A percentile compares a stretch with the other conserved stretches of the same genome.
Conservation (phyloP, 1,140 invertebrate genomes). For the Berghia stephanieae region DNA sequence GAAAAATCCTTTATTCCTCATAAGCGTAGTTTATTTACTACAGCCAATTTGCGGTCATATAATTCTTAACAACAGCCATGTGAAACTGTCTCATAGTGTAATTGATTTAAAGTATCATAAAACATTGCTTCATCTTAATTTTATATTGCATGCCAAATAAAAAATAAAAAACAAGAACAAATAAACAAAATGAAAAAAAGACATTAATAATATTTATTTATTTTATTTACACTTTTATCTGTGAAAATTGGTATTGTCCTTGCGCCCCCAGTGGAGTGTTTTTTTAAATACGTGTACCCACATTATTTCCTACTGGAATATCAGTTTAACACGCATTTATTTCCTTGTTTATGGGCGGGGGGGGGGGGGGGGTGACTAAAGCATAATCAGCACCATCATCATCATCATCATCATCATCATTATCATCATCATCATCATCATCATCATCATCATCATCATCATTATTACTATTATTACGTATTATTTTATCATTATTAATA, state of each 20-base stretch:
- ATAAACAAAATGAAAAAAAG: not conserved
- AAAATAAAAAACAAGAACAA: not conserved
- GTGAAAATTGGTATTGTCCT: not conserved
- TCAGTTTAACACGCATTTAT: no score
- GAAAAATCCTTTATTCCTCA: not conserved
- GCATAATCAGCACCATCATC: not conserved
- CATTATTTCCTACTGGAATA: not conserved
- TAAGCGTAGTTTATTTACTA: not conserved
- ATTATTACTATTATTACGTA: no score
- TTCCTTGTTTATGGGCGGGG: no score
- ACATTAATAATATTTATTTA: not conserved
- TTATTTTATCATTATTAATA: no score
- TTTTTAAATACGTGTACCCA: not conserved
- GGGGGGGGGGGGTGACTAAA: no score
- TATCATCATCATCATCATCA: not conserved
- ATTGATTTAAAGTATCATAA: not conserved
- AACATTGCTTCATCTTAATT: not conserved
- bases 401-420: slow-evolving; percentile 6
- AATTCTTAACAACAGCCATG: not conserved
- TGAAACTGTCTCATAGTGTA: not conserved
- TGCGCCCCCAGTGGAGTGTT: not conserved
- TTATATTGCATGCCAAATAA: not conserved
- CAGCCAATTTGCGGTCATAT: not conserved
- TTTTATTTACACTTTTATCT: not conserved
- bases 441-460: not conserved